Evolutionary conservation across 2,888 invertebrate species (phyloP).

Genomic region (Apocheima hispidaria): DNA sequence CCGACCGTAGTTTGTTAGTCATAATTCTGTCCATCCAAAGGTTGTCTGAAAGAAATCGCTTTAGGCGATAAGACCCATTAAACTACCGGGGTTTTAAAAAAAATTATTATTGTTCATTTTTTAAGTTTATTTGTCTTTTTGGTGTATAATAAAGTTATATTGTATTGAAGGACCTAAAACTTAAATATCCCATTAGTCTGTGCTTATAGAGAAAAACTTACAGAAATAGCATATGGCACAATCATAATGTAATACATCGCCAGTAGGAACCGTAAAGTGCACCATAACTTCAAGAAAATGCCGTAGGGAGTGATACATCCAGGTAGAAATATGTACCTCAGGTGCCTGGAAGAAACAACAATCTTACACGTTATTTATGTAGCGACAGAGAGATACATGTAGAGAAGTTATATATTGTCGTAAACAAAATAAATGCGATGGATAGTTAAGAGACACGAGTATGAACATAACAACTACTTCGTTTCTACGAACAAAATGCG

Average conservation of each 20-base stretch:
- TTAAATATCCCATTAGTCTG: no score
- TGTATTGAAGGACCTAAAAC: no score
- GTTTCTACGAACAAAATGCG: no score
- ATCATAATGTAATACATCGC: conserved; percentile 69
- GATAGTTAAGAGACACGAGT: not conserved
- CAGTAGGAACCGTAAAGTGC: conserved; percentile 62
- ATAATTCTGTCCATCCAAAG: no score
- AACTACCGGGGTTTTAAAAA: no score
- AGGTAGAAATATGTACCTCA: conserved; percentile 74
- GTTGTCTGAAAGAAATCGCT: no score
- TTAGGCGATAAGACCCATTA: no score
- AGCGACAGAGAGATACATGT: not conserved
- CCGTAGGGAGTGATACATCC: conserved; percentile 79
- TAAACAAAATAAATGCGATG: not conserved
- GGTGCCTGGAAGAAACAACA: conserved; percentile 54
- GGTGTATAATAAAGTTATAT: no score
- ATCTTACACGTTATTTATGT: conserved; percentile 5
- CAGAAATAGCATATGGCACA: conserved; percentile 76
- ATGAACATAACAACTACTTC: not conserved
- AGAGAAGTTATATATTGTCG: not conserved
- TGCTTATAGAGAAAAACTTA: conserved; percentile 46
- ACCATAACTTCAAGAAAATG: conserved; percentile 78
- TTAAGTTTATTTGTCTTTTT: no score
- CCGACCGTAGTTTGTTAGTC: no score
- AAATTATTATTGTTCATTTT: no score